Evolutionary conservation across 2,888 invertebrate species (phyloP).

Genomic region (Leptothorax acervorum): DNA sequence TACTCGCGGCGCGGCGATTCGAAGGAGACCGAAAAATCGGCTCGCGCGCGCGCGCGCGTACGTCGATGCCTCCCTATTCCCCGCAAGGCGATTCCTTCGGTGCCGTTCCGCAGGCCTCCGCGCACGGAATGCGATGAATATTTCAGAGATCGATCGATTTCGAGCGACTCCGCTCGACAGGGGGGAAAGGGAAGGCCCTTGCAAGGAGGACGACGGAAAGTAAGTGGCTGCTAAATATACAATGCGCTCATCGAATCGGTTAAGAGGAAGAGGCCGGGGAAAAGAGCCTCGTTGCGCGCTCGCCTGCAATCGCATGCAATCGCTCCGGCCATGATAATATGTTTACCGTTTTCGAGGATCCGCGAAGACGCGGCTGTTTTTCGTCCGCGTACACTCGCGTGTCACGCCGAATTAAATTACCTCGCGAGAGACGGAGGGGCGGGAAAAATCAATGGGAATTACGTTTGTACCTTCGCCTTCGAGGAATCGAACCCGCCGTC

Average conservation of each 20-base stretch:
- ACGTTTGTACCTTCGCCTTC: conserved; percentile 35
- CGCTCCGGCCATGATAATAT: conserved; percentile 2
- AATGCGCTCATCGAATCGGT: conserved; percentile 63
- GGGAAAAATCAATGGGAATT: conserved; percentile 36
- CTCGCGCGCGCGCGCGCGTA: conserved; percentile 36
- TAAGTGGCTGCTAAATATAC: conserved; percentile 75
- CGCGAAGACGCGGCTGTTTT: conserved; percentile 36
- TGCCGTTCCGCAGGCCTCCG: conserved; percentile 58
- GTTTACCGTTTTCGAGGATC: conserved; percentile 43
- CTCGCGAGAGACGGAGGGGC: conserved; percentile 3
- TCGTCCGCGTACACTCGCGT: conserved; percentile 31
- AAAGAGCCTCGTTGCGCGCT: conserved; percentile 35
- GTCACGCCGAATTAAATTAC: conserved; percentile 43
- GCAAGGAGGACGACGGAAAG: conserved; percentile 67
- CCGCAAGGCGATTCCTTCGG: conserved; percentile 67
- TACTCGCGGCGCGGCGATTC: conserved; percentile 39
- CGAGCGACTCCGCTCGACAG: conserved; percentile 63
- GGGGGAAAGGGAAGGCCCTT: conserved; percentile 15
- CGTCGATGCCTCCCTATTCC: conserved; percentile 67
- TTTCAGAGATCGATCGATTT: conserved; percentile 80
- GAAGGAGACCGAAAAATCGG: conserved; percentile 63
- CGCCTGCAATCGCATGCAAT: conserved; percentile 27
- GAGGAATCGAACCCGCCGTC: conserved; percentile 27
- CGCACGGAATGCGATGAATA: conserved; percentile 77
- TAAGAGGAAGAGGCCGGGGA: conserved; percentile 48